Conservation (phyloP, 1,140 invertebrate genomes). For the Drosophila kurseongensis region DNA sequence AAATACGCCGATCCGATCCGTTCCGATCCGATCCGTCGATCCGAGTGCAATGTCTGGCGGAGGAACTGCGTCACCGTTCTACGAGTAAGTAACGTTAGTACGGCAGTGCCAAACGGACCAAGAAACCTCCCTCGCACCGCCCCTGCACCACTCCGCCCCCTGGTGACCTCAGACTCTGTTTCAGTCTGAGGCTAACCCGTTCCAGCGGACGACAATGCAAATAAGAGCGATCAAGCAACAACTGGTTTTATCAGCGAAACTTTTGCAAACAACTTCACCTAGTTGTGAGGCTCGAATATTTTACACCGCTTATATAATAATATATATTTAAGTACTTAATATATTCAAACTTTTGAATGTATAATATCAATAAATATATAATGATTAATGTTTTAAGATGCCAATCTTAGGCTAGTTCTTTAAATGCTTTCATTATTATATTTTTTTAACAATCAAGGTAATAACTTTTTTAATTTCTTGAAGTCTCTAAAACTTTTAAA, state of each 20-base stretch:
- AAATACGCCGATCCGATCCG: slow-evolving; percentile 54
- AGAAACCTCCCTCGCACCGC: slow-evolving; percentile 8
- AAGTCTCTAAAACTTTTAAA: too few species aligned
- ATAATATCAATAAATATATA: too few species aligned
- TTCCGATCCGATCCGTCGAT: slow-evolving; percentile 3
- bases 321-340: not conserved
- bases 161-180: slow-evolving; percentile 21
- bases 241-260: slow-evolving; percentile 66
- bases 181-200: slow-evolving; percentile 46
- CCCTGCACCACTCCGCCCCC: slow-evolving; percentile 4
- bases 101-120: not conserved
- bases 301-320: not conserved
- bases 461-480: too few species aligned
- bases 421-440: too few species aligned
- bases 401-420: too few species aligned
- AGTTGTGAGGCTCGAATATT: not conserved
- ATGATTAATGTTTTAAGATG: too few species aligned
- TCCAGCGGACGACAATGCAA: slow-evolving; percentile 64
- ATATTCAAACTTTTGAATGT: too few species aligned
- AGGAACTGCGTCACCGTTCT: slow-evolving; percentile 43
- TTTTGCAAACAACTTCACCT: slow-evolving; percentile 40
- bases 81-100: slow-evolving; percentile 16
- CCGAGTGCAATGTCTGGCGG: slow-evolving; percentile 30
- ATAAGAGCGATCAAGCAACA: slow-evolving; percentile 73
- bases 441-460: too few species aligned